Conservation (phyloP, 1,140 invertebrate species). For the Ptiloglossa arizonensis region DNA sequence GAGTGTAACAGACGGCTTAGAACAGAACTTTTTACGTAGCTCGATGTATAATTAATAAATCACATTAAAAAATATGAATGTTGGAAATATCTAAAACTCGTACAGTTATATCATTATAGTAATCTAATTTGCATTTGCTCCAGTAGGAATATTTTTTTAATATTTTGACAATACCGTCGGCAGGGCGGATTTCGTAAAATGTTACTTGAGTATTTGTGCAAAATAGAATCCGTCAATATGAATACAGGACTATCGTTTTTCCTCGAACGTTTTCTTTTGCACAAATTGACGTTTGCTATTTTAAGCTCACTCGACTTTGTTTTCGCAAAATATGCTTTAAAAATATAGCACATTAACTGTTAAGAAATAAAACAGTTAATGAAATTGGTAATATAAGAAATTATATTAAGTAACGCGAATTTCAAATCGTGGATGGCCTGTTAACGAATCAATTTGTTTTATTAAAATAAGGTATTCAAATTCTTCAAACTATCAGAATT, state of each 20-base stretch:
- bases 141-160: conserved; percentile 70
- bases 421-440: not conserved
- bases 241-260: conserved; percentile 30
- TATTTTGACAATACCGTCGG: conserved; percentile 66
- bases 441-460: conserved; percentile 1
- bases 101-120: conserved; percentile 66
- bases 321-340: conserved; percentile 1
- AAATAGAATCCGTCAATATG: conserved; percentile 54
- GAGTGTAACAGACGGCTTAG: conserved; percentile 49
- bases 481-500: not conserved
- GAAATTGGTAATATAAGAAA: too few species aligned
- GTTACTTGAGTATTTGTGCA: conserved; percentile 56
- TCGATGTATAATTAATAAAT: conserved; percentile 63
- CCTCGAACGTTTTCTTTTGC: conserved; percentile 28
- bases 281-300: conserved; percentile 41
- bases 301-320: conserved; percentile 53
- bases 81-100: conserved; percentile 71
- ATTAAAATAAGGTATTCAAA: conserved; percentile 1
- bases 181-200: conserved; percentile 74
- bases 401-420: not conserved
- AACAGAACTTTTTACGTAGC: conserved; percentile 50
- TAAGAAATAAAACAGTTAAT: conserved; percentile 22
- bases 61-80: conserved; percentile 75
- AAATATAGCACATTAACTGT: not conserved
- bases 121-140: conserved; percentile 64